Evolutionary conservation across 2,113 vertebrate species (phyloP).

Genomic region (Microtus montanus): DNA sequence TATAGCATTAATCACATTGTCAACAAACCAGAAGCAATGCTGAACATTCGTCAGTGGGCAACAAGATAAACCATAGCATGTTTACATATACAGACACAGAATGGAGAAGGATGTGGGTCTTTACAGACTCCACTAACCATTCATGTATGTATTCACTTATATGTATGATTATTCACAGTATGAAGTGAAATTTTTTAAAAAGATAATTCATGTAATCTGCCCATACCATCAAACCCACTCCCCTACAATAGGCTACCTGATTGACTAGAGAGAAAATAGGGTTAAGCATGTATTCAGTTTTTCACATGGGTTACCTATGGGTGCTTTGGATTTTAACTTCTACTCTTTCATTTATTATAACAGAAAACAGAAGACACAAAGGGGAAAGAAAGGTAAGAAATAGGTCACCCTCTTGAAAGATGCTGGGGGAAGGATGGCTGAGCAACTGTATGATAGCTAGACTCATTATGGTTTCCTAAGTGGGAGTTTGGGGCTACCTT

Average conservation of each 20-base stretch:
- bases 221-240: background rate
- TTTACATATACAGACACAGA: fast-evolving
- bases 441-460: background rate
- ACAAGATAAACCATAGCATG: background rate
- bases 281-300: background rate
- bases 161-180: background rate
- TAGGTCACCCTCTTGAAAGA: background rate
- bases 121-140: background rate
- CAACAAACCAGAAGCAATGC: background rate
- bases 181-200: background rate
- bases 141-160: background rate
- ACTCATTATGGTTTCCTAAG: background rate
- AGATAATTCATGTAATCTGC: background rate
- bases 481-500: background rate
- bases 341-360: background rate
- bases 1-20: background rate
- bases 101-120: background rate
- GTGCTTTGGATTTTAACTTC: background rate
- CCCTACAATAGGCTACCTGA: background rate
- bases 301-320: background rate
- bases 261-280: background rate
- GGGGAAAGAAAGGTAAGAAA: background rate
- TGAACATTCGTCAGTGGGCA: background rate
- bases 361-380: background rate
- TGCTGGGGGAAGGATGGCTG: background rate